These are phyloP conservation scores for Heliconius hermathena DNA, from an alignment of 1,140 invertebrate species.

Conservation along the genomic window DNA sequence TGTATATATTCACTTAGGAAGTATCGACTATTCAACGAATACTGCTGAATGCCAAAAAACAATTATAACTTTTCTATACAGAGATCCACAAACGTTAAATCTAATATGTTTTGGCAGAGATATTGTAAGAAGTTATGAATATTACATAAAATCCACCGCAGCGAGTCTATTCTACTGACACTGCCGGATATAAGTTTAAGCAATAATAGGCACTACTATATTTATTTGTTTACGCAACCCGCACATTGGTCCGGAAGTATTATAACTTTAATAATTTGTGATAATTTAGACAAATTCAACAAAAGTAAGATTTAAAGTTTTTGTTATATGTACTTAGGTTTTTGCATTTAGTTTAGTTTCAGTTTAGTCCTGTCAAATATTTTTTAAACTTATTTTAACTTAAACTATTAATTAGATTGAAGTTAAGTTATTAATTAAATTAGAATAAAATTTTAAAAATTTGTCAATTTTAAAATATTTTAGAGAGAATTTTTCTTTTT, in stretches of 20 bases:
- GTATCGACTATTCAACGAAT: constrained; percentile 24
- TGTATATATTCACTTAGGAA: constrained; percentile 9
- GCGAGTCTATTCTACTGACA: constrained; percentile 13
- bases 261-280: not conserved
- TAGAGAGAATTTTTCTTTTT: no score
- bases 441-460: no score
- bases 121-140: constrained; percentile 39
- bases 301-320: not conserved
- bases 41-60: constrained; percentile 26
- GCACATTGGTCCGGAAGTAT: not conserved
- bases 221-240: not conserved
- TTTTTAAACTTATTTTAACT: no score
- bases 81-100: constrained; percentile 47
- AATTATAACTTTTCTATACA: constrained; percentile 26
- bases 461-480: no score
- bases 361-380: no score
- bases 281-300: not conserved
- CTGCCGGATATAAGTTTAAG: not conserved
- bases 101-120: constrained; percentile 51
- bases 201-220: not conserved
- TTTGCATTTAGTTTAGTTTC: no score
- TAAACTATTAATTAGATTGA: no score
- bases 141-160: constrained; percentile 23
- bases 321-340: not conserved
- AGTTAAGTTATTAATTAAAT: no score